Conservation (phyloP, 2,888 invertebrate genomes). For the Malacosoma neustria region DNA sequence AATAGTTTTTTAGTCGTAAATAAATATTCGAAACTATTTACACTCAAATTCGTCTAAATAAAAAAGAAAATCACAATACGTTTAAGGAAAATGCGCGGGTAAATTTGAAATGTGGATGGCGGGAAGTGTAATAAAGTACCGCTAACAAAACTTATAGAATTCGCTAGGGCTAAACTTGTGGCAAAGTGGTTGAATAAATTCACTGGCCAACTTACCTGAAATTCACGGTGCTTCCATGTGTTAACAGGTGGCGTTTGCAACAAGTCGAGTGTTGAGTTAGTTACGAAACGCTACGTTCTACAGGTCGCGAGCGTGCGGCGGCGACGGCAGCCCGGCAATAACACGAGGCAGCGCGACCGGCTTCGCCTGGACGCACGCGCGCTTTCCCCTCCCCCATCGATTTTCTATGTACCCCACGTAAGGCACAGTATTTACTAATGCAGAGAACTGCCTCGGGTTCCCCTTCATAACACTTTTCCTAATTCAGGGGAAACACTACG, state of each 20-base stretch:
- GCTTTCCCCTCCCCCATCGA: constrained; percentile 50
- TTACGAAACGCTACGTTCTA: constrained; percentile 29
- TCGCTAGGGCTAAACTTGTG: not conserved
- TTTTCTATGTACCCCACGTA: constrained; percentile 52
- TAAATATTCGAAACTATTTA: not conserved
- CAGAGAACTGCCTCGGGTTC: constrained; percentile 43
- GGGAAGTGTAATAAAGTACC: not conserved
- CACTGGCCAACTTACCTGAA: constrained; percentile 40
- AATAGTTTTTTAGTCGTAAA: not conserved
- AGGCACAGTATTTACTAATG: constrained; percentile 61
- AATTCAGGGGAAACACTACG: constrained; percentile 26
- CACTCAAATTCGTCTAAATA: not conserved
- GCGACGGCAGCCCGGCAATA: constrained; percentile 40
- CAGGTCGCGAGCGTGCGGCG: constrained; percentile 49
- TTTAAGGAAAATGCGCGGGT: not conserved
- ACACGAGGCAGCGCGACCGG: constrained; percentile 39
- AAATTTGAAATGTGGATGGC: not conserved
- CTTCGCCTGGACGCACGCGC: constrained; percentile 54
- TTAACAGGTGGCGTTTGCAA: constrained; percentile 66
- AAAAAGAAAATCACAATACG: not conserved
- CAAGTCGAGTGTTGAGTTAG: constrained; percentile 46
- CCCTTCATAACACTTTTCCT: constrained; percentile 48
- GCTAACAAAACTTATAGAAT: not conserved
- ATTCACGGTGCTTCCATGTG: constrained; percentile 56
- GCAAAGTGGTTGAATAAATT: constrained; percentile 1